Evolutionary conservation across 2,113 vertebrate genomes (phyloP), one percentile per base, ranked within the genome.

Genomic region (Apaloderma vittatum): DNA sequence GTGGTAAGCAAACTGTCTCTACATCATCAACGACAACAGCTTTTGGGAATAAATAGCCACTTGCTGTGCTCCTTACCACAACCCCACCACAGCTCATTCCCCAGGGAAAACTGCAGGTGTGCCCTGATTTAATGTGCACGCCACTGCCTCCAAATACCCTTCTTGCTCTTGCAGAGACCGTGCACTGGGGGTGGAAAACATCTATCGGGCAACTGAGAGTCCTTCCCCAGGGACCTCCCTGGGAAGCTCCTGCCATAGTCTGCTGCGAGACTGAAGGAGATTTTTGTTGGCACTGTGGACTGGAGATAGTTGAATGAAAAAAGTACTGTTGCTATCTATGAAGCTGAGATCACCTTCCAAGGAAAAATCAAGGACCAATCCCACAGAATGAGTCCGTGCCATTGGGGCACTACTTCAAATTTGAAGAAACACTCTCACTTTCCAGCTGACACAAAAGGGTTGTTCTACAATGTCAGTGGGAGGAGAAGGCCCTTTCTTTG

Each of bases 1-100:
- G 0, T 3, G 51, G 32, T n/a, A 48, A 71, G 52, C 20, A 8
- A 3, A 3, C 17, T 9, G 0, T 32, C 30, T 20, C 58, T 54
- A 12, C 5, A 6, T 18, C 34, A n/a, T 30, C 27, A 3, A 1
- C 59, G 43, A 15, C n/a, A 86, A 40, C 0, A 1, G 24, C 26
- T 72, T 52, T 67, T 22, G 57, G 19, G 12, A 68, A 43, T 80
- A 87, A 80, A 72, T 13, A 72, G n/a, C 16, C 27, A 27, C 67
- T 84, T 72, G 22, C 18, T 52, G 18, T 40, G 37, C 57, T 67
- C 16, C 43, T 75, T 45, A 23, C 18, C 17, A 22, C 30, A 91
- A 3, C 15, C 15, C 34, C 51, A 46, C 4, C 19, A 27, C 17
- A 85, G 49, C 29, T 90, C 59, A 70, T 48, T 73, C 20, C 40